Base-by-base conservation (phyloP, 1,140 invertebrate genomes). In the Plutomurus gul region DNA sequence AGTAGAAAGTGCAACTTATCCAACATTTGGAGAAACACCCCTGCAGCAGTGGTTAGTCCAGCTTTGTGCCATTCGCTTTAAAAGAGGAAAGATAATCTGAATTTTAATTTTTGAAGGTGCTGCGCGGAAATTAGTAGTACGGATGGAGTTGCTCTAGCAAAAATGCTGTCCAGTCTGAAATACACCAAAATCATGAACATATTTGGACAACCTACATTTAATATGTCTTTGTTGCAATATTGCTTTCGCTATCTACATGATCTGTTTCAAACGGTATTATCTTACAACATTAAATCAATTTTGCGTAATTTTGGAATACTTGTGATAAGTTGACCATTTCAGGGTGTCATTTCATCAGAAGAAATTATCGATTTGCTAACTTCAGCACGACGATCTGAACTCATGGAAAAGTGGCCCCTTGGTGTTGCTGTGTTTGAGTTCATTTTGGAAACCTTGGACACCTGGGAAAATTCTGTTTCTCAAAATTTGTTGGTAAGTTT, bases 361-460 rank as follows among this genome's bases (percentile, higher is more conserved):
- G 79, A 83, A 4, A 36, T 83, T 22, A 33, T 51, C 7, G 43
- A 47, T 27, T 76, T 83, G 16, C 40, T 83, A 7, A 71, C 77
- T 8, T 70, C 82, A 0, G 79, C 81, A 60, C 75, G 73, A 46
- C 73, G 79, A 8, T 71, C 80, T 22, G 22, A 22, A 37, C 43
- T 77, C 4, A 81, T 81, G 56, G 75, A 79, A 3, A 83, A 79
- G 30, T 71, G 72, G 27, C 75, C 82, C 11, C 22, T 83, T 33
- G 77, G 79, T 7, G 82, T 81, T n/a, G 80, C 77, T 4, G 47
- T 51, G n/a, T 71, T 83, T 37, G 82, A 83, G 11, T 79, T 74
- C n/a, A 74, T 81, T 20, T 13, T 81, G n/a, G 80, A 83, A 71
- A 77, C 49, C 4, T 33, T 83, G 18, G 80, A 83, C 40, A 18